phyloP scores from a whole-genome alignment of 1,140 invertebrate genomes.

The Mya arenaria region DNA sequence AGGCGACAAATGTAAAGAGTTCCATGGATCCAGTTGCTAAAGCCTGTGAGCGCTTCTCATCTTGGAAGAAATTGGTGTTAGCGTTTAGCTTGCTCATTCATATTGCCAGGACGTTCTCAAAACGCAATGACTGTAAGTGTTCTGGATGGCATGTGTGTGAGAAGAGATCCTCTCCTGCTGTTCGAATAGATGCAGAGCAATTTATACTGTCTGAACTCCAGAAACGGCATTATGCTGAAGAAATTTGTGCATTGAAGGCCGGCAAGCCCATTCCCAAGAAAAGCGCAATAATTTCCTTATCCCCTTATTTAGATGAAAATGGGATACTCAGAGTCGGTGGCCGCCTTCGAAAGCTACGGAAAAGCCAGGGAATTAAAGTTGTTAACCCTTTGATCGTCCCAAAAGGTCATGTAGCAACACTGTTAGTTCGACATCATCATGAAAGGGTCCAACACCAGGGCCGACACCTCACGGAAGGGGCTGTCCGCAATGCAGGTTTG shows the following conservation, averaged over 20 bases:
- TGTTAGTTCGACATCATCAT: slow-evolving; percentile 58
- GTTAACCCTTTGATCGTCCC: slow-evolving; percentile 62
- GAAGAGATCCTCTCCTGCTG: background rate
- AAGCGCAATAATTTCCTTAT: background rate
- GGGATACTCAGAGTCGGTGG: slow-evolving; percentile 6
- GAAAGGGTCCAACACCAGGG: slow-evolving; percentile 59
- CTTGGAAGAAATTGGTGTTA: background rate
- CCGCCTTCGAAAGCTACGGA: background rate
- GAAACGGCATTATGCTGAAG: background rate
- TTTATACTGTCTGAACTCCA: background rate
- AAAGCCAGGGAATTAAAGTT: background rate
- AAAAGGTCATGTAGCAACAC: slow-evolving; percentile 43
- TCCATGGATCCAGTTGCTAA: background rate
- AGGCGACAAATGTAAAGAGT: background rate
- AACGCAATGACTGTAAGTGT: background rate
- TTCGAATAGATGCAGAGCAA: background rate
- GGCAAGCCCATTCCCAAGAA: background rate
- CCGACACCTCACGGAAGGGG: slow-evolving; percentile 36
- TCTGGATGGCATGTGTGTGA: slow-evolving; percentile 2
- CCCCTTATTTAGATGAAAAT: background rate
- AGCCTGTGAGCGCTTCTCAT: background rate
- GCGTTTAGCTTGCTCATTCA: background rate
- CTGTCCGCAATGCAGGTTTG: slow-evolving; percentile 55
- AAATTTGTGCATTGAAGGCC: background rate
- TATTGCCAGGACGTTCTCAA: background rate